phyloP scores from a whole-genome alignment of 2,797 vertebrate species.

The Enteromius anoplus region DNA sequence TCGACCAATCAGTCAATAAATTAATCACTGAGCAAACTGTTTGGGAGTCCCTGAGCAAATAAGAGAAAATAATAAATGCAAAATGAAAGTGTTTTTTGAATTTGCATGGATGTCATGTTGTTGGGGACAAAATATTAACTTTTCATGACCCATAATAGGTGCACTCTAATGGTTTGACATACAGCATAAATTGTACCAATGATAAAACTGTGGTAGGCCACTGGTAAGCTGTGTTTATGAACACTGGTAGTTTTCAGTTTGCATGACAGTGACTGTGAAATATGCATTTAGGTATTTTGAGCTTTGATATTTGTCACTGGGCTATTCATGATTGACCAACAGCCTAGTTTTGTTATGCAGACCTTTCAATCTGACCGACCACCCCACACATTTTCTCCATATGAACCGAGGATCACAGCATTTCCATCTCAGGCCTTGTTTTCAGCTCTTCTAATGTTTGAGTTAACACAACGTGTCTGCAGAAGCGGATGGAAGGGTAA shows the following conservation, averaged over 20 bases:
- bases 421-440: conserved; percentile 11
- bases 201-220: not conserved
- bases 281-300: not conserved
- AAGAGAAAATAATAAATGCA: too few species aligned
- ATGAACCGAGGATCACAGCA: not conserved
- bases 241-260: not conserved
- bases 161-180: not conserved
- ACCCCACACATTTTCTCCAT: not conserved
- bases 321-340: not conserved
- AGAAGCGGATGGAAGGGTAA: conserved; percentile 61
- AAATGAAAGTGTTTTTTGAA: too few species aligned
- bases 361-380: not conserved
- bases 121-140: too few species aligned
- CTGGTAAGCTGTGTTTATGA: not conserved
- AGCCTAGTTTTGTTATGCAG: not conserved
- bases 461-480: conserved; percentile 65
- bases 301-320: not conserved
- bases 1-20: too few species aligned
- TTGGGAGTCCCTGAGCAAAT: too few species aligned
- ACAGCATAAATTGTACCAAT: not conserved
- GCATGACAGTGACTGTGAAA: not conserved
- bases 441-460: conserved; percentile 55
- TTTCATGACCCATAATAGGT: too few species aligned
- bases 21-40: too few species aligned
- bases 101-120: too few species aligned